Base-by-base conservation (phyloP, 2,113 vertebrate genomes). In the Cyrtonyx montezumae region DNA sequence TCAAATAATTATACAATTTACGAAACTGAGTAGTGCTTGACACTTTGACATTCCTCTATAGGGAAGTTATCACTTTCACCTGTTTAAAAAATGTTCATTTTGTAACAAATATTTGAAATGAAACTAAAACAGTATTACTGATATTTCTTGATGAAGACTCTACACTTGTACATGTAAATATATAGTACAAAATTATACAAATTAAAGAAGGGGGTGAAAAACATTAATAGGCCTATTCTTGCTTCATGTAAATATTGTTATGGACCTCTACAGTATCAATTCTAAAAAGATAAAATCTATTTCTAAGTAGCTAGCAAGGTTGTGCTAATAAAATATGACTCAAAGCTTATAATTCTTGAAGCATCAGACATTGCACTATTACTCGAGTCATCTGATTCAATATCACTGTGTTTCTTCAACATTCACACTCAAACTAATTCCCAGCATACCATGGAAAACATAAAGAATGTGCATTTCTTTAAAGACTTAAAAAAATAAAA, bases 281-380 rank as follows among this genome's bases (percentile, higher is more conserved):
- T 98, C 97, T 98, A 98, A 97, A 98, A 98, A 98, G 98, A 97
- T 98, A 97, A 97, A 98, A 97, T 98, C 98, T 96, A 96, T 98
- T 96, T 96, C 97, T 98, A 97, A 97, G 97, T 97, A 98, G 98
- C 98, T 98, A 98, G 98, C 97, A 98, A 98, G 97, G 97, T 98
- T 98, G 98, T 98, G 98, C 97, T 98, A 97, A 98, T 98, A 98
- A 98, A 98, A 98, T 98, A 98, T 96, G 97, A 97, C 98, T 97
- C 94, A 92, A 96, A 98, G 97, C 97, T 98, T 97, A 93, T 97
- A 97, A 95, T 97, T 98, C 97, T 97, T 94, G 95, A 98, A 98
- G 96, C 96, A 94, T 97, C 95, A 96, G 97, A 98, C 98, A 98
- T 98, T 98, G 98, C 97, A 98, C 98, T 96, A 95, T 97, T 97